Percentiles rank a stretch among this genome's conserved stretches.
Evolutionary conservation across 37 sponge, comb jelly and placozoan species (phyloP).

Genomic region (Mnemiopsis leidyi): DNA sequence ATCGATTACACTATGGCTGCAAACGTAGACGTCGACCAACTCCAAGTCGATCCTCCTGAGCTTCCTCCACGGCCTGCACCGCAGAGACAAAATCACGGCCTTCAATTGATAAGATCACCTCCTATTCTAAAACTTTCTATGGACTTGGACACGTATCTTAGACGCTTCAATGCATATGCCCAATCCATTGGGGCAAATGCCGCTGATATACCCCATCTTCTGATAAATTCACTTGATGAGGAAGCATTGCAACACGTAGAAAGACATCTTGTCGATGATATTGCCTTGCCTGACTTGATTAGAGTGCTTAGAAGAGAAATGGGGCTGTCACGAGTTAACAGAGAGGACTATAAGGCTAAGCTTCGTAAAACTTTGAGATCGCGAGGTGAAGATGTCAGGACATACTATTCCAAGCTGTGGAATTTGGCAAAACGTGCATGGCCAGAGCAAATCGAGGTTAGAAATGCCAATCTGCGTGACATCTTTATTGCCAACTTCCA

Average conservation of each 20-base stretch:
- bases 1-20: too few relatives aligned
- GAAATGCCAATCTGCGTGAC: not conserved
- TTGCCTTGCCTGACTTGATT: too few relatives aligned
- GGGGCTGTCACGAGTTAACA: too few relatives aligned
- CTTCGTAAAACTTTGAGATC: not conserved
- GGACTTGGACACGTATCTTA: not conserved
- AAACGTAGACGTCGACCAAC: too few relatives aligned
- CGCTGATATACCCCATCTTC: conserved; percentile 13
- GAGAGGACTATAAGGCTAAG: not conserved
- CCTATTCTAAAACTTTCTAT: not conserved
- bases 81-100: too few relatives aligned
- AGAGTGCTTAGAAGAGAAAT: too few relatives aligned
- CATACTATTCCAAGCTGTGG: conserved; percentile 4
- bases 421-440: not conserved
- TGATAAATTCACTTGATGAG: too few relatives aligned
- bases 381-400: not conserved
- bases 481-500: too few relatives aligned
- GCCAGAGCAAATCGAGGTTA: not conserved
- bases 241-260: too few relatives aligned
- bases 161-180: not conserved
- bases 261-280: too few relatives aligned
- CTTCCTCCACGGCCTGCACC: too few relatives aligned
- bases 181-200: not conserved
- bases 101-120: not conserved
- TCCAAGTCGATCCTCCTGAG: too few relatives aligned